Base-by-base conservation (phyloP, 2,888 invertebrate genomes). In the Pristionchus arcanus region DNA sequence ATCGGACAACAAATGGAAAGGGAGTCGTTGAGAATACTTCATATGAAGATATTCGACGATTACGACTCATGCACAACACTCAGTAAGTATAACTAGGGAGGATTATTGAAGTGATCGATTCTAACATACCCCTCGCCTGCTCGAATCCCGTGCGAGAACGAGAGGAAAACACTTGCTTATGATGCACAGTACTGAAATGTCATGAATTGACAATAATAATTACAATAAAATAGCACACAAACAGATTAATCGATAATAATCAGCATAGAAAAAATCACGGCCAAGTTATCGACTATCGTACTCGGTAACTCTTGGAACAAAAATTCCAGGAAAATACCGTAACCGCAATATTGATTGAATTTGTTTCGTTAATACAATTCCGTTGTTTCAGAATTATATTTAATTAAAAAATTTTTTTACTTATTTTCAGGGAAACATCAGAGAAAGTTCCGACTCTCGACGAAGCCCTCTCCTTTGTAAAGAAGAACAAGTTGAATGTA, bases 381-480 rank as follows among this genome's bases (percentile, higher is more conserved):
- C 4, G 25, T 59, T 5, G 59, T 19, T 25, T 21, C 59, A 59
- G 19, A 21, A 21, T 59, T 66, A 15, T 66, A 28, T 66, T 66
- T 3, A 13, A 15, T n/a, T n/a, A n/a, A n/a, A n/a, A n/a, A 28
- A 66, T 28, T 66, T 28, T 3, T 34, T 13, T 34, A 25, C 9
- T 59, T 19, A 37, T 71, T 89, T 85, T 74, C 83, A 90, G 90
- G 28, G 89, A 90, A 34, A 37, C 86, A 19, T 63, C n/a, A n/a
- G 92, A 49, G 7, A 90, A 94, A 91, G 96, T 97, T 68, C 97
- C 97, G 84, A 96, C 97, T 2, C 96, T 97, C 89, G 97, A 97
- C 19, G 97, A 97, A n/a, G 97, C 97, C 0, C 95, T 97, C 87
- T 96, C 96, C 88, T 96, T 96, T 94, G 96, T 97, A 92, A 93